Evolutionary conservation across 2,797 vertebrate genomes (phyloP), one percentile per base, ranked within the genome.

Genomic region (Fringilla coelebs): DNA sequence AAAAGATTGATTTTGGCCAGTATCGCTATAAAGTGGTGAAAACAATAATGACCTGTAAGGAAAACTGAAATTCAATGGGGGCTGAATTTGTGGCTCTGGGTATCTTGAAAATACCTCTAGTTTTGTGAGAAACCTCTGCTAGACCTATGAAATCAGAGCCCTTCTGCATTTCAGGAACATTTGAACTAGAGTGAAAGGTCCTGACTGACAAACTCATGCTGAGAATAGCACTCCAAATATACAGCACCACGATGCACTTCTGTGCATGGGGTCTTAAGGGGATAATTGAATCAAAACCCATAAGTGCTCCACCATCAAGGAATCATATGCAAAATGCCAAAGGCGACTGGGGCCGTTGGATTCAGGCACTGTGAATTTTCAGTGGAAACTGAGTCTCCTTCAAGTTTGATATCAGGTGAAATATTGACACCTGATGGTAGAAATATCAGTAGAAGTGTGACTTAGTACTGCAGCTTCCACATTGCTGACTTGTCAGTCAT

Each of bases 1-100:
- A 92, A 96, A 91, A 93, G 62, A 85, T 81, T 94, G 83, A 83
- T 79, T 97, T 96, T 92, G 85, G 76, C 55, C 62, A 58, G 55
- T 73, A 79, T 52, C 29, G 24, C 92, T 80, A 85, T 85, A 70
- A 91, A 92, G 73, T 88, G 89, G n/a, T 91, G 70, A 95, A 81
- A 95, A 94, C 34, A 96, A 60, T 93, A 89, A 96, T 16, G 74
- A 77, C 61, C 85, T 89, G 15, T 68, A 90, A 94, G 38, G 54
- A 85, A 97, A 96, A 81, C 22, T 85, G 68, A 81, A 93, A 91
- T 96, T 78, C 89, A 89, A 6, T 72, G 67, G 65, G 31, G 46
- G 32, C 21, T 93, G 78, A 90, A 81, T 89, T 70, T 88, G 72
- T 85, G 65, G 75, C 89, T 94, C 88, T 95, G 73, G 52, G 21